These are phyloP conservation scores for Cydia fagiglandana DNA, from an alignment of 1,140 invertebrate genomes.

Conservation along the genomic window DNA sequence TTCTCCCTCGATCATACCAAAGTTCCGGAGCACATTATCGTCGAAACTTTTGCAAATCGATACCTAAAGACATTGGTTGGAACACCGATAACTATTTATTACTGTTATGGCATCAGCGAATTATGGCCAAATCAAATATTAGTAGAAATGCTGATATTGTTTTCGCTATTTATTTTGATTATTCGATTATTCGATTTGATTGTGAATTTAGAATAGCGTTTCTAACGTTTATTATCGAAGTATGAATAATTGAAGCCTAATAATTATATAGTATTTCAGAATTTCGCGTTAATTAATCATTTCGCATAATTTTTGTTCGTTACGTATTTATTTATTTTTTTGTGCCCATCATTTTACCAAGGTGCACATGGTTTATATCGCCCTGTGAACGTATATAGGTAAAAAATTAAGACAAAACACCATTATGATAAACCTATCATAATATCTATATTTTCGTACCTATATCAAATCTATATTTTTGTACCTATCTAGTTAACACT, in stretches of 20 bases:
- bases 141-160: neutral
- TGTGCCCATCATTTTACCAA: too few relatives aligned
- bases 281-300: too few relatives aligned
- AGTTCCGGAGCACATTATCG: slow-evolving; percentile 23
- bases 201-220: neutral
- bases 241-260: too few relatives aligned
- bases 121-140: slow-evolving; percentile 28
- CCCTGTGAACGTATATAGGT: too few relatives aligned
- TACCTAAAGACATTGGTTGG: slow-evolving; percentile 24
- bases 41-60: slow-evolving; percentile 24
- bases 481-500: neutral
- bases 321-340: too few relatives aligned
- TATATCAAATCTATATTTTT: neutral
- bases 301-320: too few relatives aligned
- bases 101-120: neutral
- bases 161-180: neutral
- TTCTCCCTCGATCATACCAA: slow-evolving; percentile 20
- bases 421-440: too few relatives aligned
- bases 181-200: too few relatives aligned
- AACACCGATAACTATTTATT: slow-evolving; percentile 28
- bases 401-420: too few relatives aligned
- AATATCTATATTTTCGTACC: neutral
- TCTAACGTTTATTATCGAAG: neutral
- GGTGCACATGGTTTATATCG: too few relatives aligned
- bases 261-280: too few relatives aligned